Conservation (phyloP, 2,797 vertebrate genomes). For the Remorina albescens region DNA sequence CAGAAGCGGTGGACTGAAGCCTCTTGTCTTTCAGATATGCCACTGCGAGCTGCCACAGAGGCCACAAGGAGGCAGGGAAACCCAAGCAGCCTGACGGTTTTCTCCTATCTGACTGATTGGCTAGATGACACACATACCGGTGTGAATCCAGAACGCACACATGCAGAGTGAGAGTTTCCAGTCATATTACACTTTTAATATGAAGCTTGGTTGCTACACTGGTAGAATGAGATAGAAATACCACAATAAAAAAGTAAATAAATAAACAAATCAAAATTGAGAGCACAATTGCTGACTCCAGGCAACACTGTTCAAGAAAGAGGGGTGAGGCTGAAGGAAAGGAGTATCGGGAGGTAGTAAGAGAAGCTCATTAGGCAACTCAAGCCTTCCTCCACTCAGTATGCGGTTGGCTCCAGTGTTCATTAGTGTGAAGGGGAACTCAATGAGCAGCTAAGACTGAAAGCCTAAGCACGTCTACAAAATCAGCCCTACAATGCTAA, state of each 20-base stretch:
- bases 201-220: constrained; percentile 49
- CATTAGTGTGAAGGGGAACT: constrained; percentile 78
- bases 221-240: constrained; percentile 49
- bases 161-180: constrained; percentile 38
- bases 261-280: constrained; percentile 20
- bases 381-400: constrained; percentile 73
- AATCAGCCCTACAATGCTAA: constrained; percentile 77
- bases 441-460: constrained; percentile 76
- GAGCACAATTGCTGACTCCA: constrained; percentile 49
- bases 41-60: constrained; percentile 45
- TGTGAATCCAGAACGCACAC: constrained; percentile 57
- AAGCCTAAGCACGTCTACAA: constrained; percentile 66
- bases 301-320: constrained; percentile 47
- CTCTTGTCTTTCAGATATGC: constrained; percentile 66
- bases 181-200: constrained; percentile 62
- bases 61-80: constrained; percentile 59
- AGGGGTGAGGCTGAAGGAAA: constrained; percentile 54
- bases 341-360: constrained; percentile 60
- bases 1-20: constrained; percentile 67
- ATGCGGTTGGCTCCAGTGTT: constrained; percentile 78
- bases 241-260: background rate
- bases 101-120: constrained; percentile 55
- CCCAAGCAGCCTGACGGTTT: constrained; percentile 48
- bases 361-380: constrained; percentile 82
- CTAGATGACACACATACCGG: constrained; percentile 60